These are phyloP conservation scores for Zaprionus africanus DNA, from an alignment of 1,140 invertebrate genomes.

Conservation along the genomic window DNA sequence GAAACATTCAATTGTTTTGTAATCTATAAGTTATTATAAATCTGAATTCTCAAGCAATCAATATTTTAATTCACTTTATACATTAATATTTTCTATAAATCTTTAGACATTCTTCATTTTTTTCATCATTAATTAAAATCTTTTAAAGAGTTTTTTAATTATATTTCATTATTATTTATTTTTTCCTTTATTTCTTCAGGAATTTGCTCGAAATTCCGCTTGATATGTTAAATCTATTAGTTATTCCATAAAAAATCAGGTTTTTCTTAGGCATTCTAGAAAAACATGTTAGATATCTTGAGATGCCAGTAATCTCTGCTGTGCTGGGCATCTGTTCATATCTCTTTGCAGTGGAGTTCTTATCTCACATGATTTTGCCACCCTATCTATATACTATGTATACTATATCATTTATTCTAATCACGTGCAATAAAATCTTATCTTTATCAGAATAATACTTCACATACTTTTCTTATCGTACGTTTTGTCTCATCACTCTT, in stretches of 20 bases:
- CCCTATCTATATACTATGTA: background rate
- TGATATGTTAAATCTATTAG: background rate
- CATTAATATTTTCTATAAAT: no score
- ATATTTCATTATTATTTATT: background rate
- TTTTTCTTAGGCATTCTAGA: background rate
- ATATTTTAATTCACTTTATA: no score
- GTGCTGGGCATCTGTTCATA: background rate
- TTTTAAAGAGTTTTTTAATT: background rate
- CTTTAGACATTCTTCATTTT: no score
- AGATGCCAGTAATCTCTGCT: background rate
- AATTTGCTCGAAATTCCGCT: background rate
- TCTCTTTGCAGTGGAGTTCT: background rate
- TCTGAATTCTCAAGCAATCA: no score
- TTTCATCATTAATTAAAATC: background rate
- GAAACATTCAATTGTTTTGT: no score
- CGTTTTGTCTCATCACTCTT: background rate
- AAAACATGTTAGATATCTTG: background rate
- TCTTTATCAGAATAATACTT: background rate
- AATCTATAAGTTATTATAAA: no score
- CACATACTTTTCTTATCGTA: background rate
- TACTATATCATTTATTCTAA: conserved; percentile 1
- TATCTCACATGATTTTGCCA: background rate
- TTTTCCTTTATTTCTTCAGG: background rate
- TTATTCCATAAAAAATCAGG: background rate
- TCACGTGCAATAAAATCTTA: conserved; percentile 11